Conservation (phyloP, 2,797 vertebrate species). For the Leuciscus waleckii region DNA sequence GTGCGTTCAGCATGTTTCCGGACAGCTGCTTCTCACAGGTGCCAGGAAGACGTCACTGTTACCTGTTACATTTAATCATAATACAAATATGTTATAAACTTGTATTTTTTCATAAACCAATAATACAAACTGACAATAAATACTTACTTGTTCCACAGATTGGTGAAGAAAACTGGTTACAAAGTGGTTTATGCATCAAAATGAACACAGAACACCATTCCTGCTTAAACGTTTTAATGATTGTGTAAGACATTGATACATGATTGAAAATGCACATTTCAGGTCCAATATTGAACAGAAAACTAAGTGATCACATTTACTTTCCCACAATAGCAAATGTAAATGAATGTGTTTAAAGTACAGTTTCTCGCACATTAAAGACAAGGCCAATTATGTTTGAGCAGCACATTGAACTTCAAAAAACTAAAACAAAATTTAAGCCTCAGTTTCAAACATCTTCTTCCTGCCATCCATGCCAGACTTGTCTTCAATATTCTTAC, state of each 20-base stretch:
- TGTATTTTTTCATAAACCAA: background rate
- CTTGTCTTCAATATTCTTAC: constrained; percentile 98
- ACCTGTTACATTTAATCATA: constrained; percentile 9
- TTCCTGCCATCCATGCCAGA: constrained; percentile 97
- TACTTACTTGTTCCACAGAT: constrained; percentile 11
- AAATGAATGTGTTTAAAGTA: background rate
- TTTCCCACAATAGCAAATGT: background rate
- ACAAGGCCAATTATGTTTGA: background rate
- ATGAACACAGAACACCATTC: constrained; percentile 16
- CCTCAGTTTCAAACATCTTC: constrained; percentile 96
- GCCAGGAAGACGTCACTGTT: background rate
- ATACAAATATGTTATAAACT: background rate
- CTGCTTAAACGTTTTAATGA: constrained; percentile 7
- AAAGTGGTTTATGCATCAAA: background rate
- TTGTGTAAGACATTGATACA: constrained; percentile 35
- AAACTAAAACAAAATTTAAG: constrained; percentile 70
- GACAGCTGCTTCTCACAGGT: background rate
- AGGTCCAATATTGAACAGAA: background rate
- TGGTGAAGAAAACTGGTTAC: background rate
- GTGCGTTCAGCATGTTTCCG: background rate
- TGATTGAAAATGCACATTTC: background rate
- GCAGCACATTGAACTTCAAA: background rate
- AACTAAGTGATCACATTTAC: background rate
- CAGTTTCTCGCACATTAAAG: background rate
- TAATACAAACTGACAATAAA: background rate